Conservation (phyloP, 2,888 invertebrate genomes). For the Cataglyphis rosenhaueri region DNA sequence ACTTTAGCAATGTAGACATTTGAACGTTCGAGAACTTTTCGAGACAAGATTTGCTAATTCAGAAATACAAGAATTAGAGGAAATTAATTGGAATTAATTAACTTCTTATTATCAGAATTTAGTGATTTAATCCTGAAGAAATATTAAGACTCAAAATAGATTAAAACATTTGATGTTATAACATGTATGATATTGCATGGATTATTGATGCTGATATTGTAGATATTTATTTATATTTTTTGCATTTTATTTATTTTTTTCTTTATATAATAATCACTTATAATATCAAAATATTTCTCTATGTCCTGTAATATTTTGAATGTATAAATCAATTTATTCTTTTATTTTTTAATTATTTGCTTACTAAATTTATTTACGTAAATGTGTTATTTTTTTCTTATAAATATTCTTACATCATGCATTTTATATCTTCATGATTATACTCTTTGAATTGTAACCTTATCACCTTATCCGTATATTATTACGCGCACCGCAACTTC, state of each 20-base stretch:
- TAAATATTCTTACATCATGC: background rate
- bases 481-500: constrained; percentile 30
- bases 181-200: background rate
- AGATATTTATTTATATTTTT: background rate
- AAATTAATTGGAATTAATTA: background rate
- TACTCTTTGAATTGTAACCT: constrained; percentile 23
- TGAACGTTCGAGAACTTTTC: background rate
- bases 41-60: background rate
- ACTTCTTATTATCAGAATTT: background rate
- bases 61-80: background rate
- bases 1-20: background rate
- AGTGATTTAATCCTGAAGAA: background rate
- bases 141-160: background rate
- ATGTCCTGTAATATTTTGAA: background rate
- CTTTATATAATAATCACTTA: background rate
- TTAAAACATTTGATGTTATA: background rate
- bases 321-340: background rate
- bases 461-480: constrained; percentile 28
- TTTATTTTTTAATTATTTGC: background rate
- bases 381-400: background rate
- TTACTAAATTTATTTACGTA: background rate
- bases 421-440: background rate
- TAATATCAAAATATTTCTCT: background rate
- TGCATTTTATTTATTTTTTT: background rate
- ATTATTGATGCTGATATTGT: background rate